These are phyloP conservation scores for Eupelmus urozonus DNA, from an alignment of 2,888 invertebrate species.

Conservation along the genomic window DNA sequence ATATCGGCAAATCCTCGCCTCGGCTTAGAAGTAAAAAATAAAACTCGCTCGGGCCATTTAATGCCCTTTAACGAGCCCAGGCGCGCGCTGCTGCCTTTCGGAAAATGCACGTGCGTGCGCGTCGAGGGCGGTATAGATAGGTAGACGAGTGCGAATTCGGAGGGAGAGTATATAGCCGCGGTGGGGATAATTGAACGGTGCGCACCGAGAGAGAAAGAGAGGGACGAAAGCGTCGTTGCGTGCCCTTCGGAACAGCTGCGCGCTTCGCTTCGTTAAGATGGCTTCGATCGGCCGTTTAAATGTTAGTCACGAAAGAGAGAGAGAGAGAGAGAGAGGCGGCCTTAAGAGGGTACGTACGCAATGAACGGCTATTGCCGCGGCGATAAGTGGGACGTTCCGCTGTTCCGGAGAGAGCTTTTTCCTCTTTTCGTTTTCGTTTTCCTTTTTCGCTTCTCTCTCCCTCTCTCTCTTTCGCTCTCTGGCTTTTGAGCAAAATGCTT, in stretches of 20 bases:
- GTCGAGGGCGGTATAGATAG: neutral
- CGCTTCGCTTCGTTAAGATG: neutral
- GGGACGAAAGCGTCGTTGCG: conserved; percentile 2
- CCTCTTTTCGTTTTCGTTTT: neutral
- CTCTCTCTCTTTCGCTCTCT: conserved; percentile 3
- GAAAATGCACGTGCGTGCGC: neutral
- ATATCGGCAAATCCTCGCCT: too few relatives aligned
- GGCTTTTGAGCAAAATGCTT: conserved; percentile 1
- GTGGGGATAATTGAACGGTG: conserved; percentile 58
- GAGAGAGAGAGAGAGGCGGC: too few relatives aligned
- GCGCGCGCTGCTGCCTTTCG: too few relatives aligned
- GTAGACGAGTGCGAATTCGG: neutral
- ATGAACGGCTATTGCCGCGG: conserved; percentile 10
- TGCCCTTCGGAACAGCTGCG: too few relatives aligned
- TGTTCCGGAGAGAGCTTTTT: neutral
- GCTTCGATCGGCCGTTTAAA: conserved; percentile 1
- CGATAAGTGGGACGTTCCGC: conserved; percentile 11
- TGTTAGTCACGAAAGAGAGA: conserved; percentile 20
- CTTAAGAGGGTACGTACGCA: conserved; percentile 3
- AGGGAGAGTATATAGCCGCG: neutral
- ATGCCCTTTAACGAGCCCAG: too few relatives aligned
- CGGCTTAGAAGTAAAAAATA: too few relatives aligned
- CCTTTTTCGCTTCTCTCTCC: conserved; percentile 1
- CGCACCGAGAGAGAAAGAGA: conserved; percentile 56
- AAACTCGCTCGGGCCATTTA: too few relatives aligned